phyloP scores from a whole-genome alignment of 2,797 vertebrate genomes.

The Hydrocynus forskahlii region DNA sequence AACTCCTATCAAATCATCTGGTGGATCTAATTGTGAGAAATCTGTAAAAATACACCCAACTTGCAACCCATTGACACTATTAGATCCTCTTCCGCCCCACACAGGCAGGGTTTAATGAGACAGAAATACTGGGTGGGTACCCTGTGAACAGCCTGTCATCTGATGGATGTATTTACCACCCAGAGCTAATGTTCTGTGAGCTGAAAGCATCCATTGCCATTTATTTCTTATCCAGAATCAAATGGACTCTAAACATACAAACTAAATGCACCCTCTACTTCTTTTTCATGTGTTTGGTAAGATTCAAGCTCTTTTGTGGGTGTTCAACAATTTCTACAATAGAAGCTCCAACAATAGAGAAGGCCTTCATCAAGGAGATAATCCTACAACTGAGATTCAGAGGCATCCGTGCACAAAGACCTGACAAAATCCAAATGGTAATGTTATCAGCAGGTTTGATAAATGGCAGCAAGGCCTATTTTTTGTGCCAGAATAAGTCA shows the following conservation, averaged over 20 bases:
- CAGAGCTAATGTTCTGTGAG: conserved; percentile 14
- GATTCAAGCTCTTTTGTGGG: neutral
- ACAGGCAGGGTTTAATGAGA: conserved; percentile 15
- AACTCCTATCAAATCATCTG: neutral
- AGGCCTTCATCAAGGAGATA: neutral
- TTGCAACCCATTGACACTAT: neutral
- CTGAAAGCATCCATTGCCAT: conserved; percentile 5
- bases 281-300: conserved; percentile 8
- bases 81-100: neutral
- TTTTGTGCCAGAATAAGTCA: no score
- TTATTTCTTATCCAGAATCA: neutral
- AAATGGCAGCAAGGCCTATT: neutral
- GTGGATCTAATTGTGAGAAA: neutral
- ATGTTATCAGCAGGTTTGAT: neutral
- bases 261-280: neutral
- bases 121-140: conserved; percentile 5
- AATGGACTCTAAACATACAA: neutral
- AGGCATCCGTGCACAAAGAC: neutral
- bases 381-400: neutral
- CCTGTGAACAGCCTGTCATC: neutral
- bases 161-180: conserved; percentile 17
- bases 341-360: neutral
- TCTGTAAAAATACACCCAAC: neutral
- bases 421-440: neutral
- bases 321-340: neutral